A percentile compares a stretch with the other conserved stretches of the same genome.
phyloP scores from a whole-genome alignment of 2,888 invertebrate genomes.

The Phyllotreta striolata region DNA sequence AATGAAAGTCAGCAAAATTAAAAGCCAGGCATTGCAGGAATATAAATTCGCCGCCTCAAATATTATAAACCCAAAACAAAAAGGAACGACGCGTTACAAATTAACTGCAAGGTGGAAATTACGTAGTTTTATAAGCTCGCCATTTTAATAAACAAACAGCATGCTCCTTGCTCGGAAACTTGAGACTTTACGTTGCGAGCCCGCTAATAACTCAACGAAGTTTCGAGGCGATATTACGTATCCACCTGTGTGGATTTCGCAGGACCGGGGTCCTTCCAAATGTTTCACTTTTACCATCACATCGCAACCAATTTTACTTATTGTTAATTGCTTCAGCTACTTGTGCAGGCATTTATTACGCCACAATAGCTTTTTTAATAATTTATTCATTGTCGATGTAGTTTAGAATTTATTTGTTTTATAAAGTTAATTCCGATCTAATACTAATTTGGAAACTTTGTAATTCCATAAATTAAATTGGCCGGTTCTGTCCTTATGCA shows the following conservation, averaged over 20 bases:
- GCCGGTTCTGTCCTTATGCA: constrained; percentile 17
- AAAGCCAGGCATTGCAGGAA: background rate
- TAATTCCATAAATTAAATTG: no score
- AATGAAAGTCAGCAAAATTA: background rate
- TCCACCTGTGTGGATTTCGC: constrained; percentile 24
- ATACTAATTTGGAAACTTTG: no score
- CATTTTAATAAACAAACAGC: constrained; percentile 32
- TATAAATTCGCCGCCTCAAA: background rate
- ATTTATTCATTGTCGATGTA: no score
- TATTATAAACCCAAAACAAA: constrained; percentile 11
- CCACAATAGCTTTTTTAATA: background rate
- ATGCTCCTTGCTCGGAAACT: constrained; percentile 30
- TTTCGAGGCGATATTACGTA: constrained; percentile 11
- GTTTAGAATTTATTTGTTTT: background rate
- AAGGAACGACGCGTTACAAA: constrained; percentile 24
- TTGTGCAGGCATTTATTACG: no score
- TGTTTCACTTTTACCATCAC: background rate
- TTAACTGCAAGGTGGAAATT: constrained; percentile 32
- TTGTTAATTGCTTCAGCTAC: no score
- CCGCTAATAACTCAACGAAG: constrained; percentile 28
- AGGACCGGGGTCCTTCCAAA: constrained; percentile 13
- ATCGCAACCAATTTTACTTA: no score
- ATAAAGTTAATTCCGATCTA: background rate
- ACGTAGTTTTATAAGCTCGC: constrained; percentile 32
- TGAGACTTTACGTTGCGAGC: constrained; percentile 26